Evolutionary conservation across 2,113 vertebrate genomes (phyloP), one percentile per base, ranked within the genome.

Genomic region (Cyphotilapia sp.): DNA sequence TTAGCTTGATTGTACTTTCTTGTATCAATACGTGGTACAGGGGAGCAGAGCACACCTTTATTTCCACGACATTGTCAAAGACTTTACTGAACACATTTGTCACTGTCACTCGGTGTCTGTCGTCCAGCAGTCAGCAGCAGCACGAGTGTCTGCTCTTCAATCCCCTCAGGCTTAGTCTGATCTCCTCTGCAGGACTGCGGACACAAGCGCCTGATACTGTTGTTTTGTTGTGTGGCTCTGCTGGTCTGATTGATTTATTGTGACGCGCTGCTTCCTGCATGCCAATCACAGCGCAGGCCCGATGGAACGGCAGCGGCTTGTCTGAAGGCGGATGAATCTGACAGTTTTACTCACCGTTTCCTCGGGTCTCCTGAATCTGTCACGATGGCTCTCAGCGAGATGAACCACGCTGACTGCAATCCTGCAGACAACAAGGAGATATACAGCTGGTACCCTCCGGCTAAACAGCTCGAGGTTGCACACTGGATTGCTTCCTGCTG

Each of bases 241-340:
- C 35, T 45, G 14, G 56, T 14, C 56, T 86, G 82, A 93, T 76
- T 92, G 82, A 94, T 91, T 83, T 88, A 71, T 82, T 89, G 82
- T 83, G 80, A 91, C 59, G 13, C 22, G 5, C 45, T 2, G 31
- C 35, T 81, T 74, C 69, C 87, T 56, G 33, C 35, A 5, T 3
- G 84, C 22, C 81, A 49, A 47, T 87, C 88, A 63, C 78, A 42
- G 12, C 8, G 5, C 17, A 10, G 49, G 7, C 9, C 22, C 4
- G 14, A 35, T 22, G 54, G 78, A 81, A 38, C 16, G 3, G 24
- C 6, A 29, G 27, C 7, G 33, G 19, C 87, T 63, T 40, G 78
- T 90, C 84, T 5, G 66, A 76, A 74, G 11, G 7, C 5, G 13
- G 27, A 85, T 82, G 27, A 87, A 89, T 61, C 74, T 87, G 84